These are phyloP conservation scores for Pteruthius melanotis DNA, from an alignment of 2,113 vertebrate species.

Conservation along the genomic window DNA sequence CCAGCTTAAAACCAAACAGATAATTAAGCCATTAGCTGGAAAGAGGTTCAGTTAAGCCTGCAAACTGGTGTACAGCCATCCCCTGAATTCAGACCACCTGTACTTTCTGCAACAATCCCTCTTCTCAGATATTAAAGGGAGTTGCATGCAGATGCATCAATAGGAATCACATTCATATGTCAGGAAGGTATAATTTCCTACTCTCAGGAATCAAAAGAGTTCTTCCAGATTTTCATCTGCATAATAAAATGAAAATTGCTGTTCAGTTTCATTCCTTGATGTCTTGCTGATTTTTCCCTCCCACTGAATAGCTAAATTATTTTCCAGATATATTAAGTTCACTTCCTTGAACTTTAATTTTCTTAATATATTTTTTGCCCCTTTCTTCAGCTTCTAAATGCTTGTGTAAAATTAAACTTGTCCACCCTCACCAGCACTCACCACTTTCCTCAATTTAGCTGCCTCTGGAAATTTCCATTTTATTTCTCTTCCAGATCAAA, in stretches of 20 bases:
- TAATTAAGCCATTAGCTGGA: neutral
- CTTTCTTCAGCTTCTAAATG: neutral
- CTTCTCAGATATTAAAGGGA: neutral
- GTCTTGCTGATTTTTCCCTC: conserved; percentile 4
- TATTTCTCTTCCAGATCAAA: neutral
- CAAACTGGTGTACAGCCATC: neutral
- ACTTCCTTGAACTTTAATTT: neutral
- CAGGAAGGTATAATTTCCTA: conserved; percentile 32
- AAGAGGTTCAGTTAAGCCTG: neutral
- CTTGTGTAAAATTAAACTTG: neutral
- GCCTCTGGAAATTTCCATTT: neutral
- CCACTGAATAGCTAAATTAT: conserved; percentile 5
- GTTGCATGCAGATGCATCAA: neutral
- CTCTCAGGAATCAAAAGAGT: neutral
- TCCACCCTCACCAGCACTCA: neutral
- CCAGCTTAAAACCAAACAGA: neutral
- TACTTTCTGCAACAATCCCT: neutral
- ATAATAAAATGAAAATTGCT: conserved; percentile 48
- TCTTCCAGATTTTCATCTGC: conserved; percentile 5
- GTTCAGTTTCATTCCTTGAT: conserved; percentile 1
- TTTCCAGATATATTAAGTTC: conserved; percentile 10
- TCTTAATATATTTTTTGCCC: neutral
- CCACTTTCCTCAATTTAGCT: neutral
- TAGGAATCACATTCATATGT: neutral
- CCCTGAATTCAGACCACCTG: neutral